Percentiles rank a stretch among this genome's conserved stretches.
Evolutionary conservation across 2,888 invertebrate genomes (phyloP).

Genomic region (Latheticus oryzae): DNA sequence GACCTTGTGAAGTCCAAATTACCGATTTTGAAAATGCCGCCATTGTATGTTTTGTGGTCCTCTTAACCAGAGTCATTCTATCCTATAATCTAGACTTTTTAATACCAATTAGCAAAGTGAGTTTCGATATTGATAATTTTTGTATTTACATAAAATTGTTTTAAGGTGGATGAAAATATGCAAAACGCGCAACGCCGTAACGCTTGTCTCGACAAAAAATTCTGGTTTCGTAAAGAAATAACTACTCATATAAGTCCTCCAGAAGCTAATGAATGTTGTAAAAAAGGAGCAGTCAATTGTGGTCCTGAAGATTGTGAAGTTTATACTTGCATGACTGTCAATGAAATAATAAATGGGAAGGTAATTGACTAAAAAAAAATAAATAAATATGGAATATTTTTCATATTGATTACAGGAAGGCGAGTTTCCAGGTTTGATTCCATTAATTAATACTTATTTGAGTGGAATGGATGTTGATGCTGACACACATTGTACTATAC

Average conservation of each 20-base stretch:
- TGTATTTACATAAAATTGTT: constrained; percentile 50
- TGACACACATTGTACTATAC: constrained; percentile 97
- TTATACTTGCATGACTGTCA: constrained; percentile 86
- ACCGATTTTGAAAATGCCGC: constrained; percentile 99
- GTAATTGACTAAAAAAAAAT: constrained; percentile 62
- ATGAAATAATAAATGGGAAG: constrained; percentile 98
- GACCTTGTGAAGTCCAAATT: constrained; percentile 97
- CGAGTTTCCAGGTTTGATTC: constrained; percentile 94
- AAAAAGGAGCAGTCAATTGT: constrained; percentile 53
- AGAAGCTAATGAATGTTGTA: constrained; percentile 63
- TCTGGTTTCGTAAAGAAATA: constrained; percentile 93
- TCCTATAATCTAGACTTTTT: constrained; percentile 96
- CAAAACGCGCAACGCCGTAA: constrained; percentile 91
- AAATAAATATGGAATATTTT: too few relatives aligned
- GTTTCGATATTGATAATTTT: constrained; percentile 55
- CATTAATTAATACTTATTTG: constrained; percentile 93
- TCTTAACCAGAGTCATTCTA: constrained; percentile 95
- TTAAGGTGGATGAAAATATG: constrained; percentile 93
- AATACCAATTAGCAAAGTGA: constrained; percentile 93
- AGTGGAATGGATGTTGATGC: constrained; percentile 97
- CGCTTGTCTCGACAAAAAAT: constrained; percentile 85
- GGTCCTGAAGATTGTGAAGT: constrained; percentile 64
- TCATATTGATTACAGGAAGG: constrained; percentile 71
- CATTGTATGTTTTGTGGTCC: constrained; percentile 96
- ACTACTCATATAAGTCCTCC: constrained; percentile 68